These are phyloP conservation scores for Danaus plexippus DNA, from an alignment of 1,140 invertebrate species.

Conservation along the genomic window DNA sequence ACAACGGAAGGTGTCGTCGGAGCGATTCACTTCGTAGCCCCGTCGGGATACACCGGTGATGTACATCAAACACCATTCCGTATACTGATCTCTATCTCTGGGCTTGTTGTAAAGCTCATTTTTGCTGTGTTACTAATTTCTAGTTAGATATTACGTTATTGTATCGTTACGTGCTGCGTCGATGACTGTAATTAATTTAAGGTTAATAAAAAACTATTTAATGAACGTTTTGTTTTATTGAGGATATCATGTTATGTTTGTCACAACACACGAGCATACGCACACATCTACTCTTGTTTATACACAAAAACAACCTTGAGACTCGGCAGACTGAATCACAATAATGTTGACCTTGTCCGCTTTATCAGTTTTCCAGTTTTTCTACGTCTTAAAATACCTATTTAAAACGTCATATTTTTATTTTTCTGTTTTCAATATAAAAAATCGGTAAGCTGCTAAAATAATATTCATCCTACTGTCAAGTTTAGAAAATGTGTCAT, in stretches of 20 bases:
- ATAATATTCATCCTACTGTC: too few relatives aligned
- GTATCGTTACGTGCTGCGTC: slow-evolving; percentile 43
- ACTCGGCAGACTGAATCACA: slow-evolving; percentile 15
- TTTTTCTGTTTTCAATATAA: too few relatives aligned
- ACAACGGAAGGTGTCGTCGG: slow-evolving; percentile 36
- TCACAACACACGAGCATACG: slow-evolving; percentile 16
- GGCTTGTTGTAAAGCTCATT: slow-evolving; percentile 66
- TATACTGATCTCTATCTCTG: slow-evolving; percentile 59
- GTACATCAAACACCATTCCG: slow-evolving; percentile 63
- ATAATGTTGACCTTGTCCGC: slow-evolving; percentile 13
- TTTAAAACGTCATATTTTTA: too few relatives aligned
- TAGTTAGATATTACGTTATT: slow-evolving; percentile 61
- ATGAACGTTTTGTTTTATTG: slow-evolving; percentile 38
- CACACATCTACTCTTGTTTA: slow-evolving; percentile 49
- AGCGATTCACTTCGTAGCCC: slow-evolving; percentile 29
- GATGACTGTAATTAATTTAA: slow-evolving; percentile 65
- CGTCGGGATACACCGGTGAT: slow-evolving; percentile 23
- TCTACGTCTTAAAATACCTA: background rate
- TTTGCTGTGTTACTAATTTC: slow-evolving; percentile 68
- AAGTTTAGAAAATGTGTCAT: too few relatives aligned
- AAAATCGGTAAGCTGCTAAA: too few relatives aligned
- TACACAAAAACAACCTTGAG: slow-evolving; percentile 67
- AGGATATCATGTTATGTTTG: slow-evolving; percentile 26
- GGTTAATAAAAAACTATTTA: slow-evolving; percentile 50
- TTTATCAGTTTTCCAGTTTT: slow-evolving; percentile 13